Evolutionary conservation across 2,797 vertebrate genomes (phyloP).

Genomic region (Catamblyrhynchus diadema): DNA sequence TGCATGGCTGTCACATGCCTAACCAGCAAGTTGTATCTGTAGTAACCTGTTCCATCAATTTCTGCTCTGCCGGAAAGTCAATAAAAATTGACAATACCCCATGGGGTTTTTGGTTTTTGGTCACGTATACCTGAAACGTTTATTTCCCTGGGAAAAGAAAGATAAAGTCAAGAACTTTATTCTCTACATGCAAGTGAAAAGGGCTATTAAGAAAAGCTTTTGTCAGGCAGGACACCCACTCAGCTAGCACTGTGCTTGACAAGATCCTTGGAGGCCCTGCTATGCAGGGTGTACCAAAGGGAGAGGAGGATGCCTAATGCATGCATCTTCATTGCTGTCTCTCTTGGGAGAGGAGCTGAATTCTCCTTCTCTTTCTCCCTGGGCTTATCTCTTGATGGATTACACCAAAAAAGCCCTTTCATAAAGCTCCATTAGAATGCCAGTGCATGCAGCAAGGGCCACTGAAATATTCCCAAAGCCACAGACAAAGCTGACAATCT

Average conservation of each 20-base stretch:
- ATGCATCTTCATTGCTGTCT: neutral
- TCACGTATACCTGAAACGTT: neutral
- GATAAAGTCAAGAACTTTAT: neutral
- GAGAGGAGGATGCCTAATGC: constrained; percentile 1
- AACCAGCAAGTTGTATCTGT: neutral
- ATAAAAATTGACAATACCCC: neutral
- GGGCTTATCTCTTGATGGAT: neutral
- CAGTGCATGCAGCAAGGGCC: neutral
- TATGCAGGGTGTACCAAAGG: neutral
- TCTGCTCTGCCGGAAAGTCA: neutral
- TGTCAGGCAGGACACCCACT: neutral
- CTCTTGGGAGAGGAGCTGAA: neutral
- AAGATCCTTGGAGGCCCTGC: neutral
- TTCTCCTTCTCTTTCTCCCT: neutral
- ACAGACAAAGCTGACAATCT: constrained; percentile 35
- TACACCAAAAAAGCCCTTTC: neutral
- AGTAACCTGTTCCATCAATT: neutral
- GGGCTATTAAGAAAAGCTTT: neutral
- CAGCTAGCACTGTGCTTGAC: neutral
- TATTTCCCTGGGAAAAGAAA: neutral
- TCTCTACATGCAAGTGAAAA: neutral
- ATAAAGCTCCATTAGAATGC: constrained; percentile 47
- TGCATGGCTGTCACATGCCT: neutral
- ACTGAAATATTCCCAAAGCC: constrained; percentile 46
- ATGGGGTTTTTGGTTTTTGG: neutral